Conservation (phyloP, 92 coral and sea anemone species). For the Actinostola sp. region DNA sequence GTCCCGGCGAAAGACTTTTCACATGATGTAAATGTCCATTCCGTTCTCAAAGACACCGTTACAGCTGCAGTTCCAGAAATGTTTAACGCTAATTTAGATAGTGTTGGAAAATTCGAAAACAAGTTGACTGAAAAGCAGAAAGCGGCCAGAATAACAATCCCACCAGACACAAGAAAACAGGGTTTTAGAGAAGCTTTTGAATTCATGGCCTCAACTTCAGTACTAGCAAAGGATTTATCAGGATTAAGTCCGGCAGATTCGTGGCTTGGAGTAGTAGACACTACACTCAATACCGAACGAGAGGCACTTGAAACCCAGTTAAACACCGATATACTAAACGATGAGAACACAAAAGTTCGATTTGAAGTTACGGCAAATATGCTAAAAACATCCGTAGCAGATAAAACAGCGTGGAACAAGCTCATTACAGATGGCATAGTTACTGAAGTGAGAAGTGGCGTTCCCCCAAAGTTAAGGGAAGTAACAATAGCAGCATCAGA, state of each 20-base stretch:
- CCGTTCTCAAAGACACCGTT: background rate
- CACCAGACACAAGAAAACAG: background rate
- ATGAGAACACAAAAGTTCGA: conserved; percentile 2
- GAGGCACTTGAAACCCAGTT: background rate
- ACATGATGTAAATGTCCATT: background rate
- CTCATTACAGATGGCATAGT: background rate
- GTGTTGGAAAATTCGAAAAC: background rate
- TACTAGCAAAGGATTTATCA: conserved; percentile 3
- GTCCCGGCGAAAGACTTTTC: background rate
- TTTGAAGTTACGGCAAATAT: conserved; percentile 45
- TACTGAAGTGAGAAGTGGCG: background rate
- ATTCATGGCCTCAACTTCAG: conserved; percentile 24
- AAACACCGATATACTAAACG: background rate
- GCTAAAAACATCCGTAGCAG: background rate
- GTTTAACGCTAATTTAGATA: background rate
- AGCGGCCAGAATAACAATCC: background rate
- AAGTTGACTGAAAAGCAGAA: background rate
- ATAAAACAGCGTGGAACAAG: conserved; percentile 13
- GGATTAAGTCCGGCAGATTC: conserved; percentile 5
- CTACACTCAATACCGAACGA: conserved; percentile 5
- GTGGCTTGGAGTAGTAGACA: conserved; percentile 23
- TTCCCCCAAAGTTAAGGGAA: background rate
- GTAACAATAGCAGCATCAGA: conserved; percentile 17
- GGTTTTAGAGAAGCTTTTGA: conserved; percentile 37
- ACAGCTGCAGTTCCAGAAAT: background rate